Base-by-base conservation (phyloP, 2,113 vertebrate species). In the Mobula hypostoma region DNA sequence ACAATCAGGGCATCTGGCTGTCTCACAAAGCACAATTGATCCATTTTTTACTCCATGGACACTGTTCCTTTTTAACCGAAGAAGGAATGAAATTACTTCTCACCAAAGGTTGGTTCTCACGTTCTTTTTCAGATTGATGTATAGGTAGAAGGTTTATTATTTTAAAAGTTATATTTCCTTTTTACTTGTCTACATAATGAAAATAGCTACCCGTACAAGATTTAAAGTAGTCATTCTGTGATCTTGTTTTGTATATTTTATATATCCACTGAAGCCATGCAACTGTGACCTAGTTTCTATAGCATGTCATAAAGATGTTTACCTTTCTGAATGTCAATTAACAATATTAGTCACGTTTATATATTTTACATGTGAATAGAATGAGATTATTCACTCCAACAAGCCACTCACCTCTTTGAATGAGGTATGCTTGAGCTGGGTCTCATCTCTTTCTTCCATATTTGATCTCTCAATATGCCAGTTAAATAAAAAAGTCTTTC, bases 141-240 rank as follows among this genome's bases (percentile, higher is more conserved):
- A 32, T 90, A 66, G 85, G 61, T 66, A 66, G n/a, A 32, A 17
- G 85, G 58, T 66, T 90, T 90, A 68, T 90, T 90, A 66, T 90
- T 87, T 90, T 32, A 32, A 32, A 87, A 90, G n/a, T n/a, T 90
- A 90, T 90, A 90, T 90, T 90, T 90, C 85, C 85, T 90, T 90
- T 90, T 90, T 66, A 66, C 85, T 32, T 90, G 29, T 5, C 85
- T 32, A 90, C 85, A 68, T 36, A 68, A 90, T 90, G 85, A 90
- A 90, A 90, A 32, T 56, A 87, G 83, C n/a, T 63, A 63, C 61
- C 85, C 66, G 85, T 19, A 32, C 29, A 90, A 90, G 85, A 90
- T 11, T 68, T 90, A 68, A 90, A 63, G 58, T 15, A n/a, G n/a
- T 66, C 61, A 90, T 66, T 32, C 29, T 66, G 61, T n/a, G 61